Evolutionary conservation across 2,113 vertebrate genomes (phyloP), one percentile per base, ranked within the genome.

Genomic region (Trochalopteron elliotii): DNA sequence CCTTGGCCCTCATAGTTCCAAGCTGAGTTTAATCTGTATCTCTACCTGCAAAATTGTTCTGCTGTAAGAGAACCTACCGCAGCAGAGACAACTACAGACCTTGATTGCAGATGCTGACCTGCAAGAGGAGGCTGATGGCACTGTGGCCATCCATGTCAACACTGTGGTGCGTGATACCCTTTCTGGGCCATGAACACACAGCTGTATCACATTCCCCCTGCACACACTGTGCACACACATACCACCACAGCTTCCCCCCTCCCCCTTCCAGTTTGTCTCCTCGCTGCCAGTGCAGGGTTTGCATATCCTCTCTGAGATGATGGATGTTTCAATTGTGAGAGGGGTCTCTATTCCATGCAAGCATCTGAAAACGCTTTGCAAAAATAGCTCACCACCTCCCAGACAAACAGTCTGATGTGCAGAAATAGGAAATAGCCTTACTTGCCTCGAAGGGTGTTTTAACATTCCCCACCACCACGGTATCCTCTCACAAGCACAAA

Each of bases 261-360:
- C 7, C 31, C 49, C 42, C 12, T 4, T 1, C 18, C 59, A 55
- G 42, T 37, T 39, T 69, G 42, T 61, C 75, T 86, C 24, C 68
- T 67, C 7, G 0, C 79, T 96, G 75, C 76, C 92, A 53, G 39
- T 11, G 6, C 55, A 39, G 60, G 56, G 30, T 67, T 86, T 83
- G 27, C 4, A 0, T 68, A 81, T 81, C 83, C 92, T 92, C 86
- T 27, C 65, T 44, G 74, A 63, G 42, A 90, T 94, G 93, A 96
- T 92, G 93, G 83, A 96, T 95, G 92, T 74, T 92, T 92, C 94
- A 86, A 20, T 95, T 97, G 94, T 96, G 56, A 93, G 45, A 52
- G 72, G 47, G 79, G 65, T 89, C 95, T 75, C 82, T 71, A 94
- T 55, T 92, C 57, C 76, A 55, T 16, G 18, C 22, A 35, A 68